phyloP scores from a whole-genome alignment of 35 echinoderm and acorn worm genomes.

The Apostichopus japonicus region DNA sequence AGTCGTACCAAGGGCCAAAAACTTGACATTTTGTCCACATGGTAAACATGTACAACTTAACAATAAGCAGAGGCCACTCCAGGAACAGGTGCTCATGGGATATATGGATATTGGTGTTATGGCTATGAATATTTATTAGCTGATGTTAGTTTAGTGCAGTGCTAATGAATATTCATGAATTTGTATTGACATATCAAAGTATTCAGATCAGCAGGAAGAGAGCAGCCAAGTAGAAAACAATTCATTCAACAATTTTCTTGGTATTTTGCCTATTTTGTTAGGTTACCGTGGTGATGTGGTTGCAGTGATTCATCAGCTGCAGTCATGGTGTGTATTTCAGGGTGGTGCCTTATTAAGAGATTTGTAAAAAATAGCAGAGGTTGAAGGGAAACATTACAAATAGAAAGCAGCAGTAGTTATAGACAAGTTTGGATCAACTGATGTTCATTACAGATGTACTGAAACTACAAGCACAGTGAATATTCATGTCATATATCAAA shows the following conservation, averaged over 20 bases:
- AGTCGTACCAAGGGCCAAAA: no score
- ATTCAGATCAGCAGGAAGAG: no score
- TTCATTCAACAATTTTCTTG: not conserved
- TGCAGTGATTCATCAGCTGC: not conserved
- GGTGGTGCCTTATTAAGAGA: no score
- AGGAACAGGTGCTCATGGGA: not conserved
- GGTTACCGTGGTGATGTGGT: not conserved
- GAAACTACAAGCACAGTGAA: not conserved
- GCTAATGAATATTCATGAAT: no score
- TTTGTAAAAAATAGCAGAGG: not conserved
- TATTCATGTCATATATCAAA: slow-evolving; percentile 38
- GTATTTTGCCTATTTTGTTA: no score
- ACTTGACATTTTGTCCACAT: not conserved
- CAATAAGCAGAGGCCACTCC: no score
- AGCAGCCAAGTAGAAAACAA: no score
- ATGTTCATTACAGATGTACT: slow-evolving; percentile 14
- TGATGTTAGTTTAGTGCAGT: no score
- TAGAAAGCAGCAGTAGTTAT: not conserved
- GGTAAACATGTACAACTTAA: slow-evolving; percentile 18
- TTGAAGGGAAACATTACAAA: no score
- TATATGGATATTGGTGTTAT: not conserved
- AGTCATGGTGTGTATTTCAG: not conserved
- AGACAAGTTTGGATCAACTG: not conserved
- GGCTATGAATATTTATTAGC: no score
- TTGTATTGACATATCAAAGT: no score